A percentile compares a stretch with the other conserved stretches of the same genome.
These are phyloP conservation scores for Caenorhabditis tropicalis DNA, from an alignment of 1,140 invertebrate species.

Conservation along the genomic window DNA sequence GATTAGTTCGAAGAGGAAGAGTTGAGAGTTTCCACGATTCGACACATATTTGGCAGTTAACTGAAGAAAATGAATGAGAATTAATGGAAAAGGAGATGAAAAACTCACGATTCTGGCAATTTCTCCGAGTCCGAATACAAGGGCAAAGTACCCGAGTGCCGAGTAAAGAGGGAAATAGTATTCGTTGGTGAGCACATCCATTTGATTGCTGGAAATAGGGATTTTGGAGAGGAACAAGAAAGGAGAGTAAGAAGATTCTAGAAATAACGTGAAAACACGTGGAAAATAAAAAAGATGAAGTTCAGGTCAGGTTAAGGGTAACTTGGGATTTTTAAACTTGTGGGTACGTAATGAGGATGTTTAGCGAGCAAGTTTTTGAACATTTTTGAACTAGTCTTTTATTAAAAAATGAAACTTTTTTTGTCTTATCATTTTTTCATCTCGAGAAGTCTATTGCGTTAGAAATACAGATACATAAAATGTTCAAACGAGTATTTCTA, in stretches of 20 bases:
- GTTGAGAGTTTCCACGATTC: constrained; percentile 30
- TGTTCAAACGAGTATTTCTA: no score
- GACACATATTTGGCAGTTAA: constrained; percentile 20
- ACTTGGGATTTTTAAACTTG: neutral
- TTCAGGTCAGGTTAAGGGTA: neutral
- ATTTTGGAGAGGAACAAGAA: neutral
- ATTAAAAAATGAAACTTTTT: no score
- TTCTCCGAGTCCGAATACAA: constrained; percentile 20
- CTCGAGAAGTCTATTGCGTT: no score
- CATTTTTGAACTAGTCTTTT: no score
- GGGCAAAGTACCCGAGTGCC: constrained; percentile 6
- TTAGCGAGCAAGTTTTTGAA: no score
- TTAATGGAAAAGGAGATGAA: neutral
- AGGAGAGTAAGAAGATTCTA: neutral
- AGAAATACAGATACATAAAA: no score
- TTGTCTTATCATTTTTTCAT: no score
- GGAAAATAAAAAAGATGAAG: neutral
- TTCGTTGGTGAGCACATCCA: neutral
- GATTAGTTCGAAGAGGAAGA: constrained; percentile 64
- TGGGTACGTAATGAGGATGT: no score
- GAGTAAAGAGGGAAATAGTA: constrained; percentile 32
- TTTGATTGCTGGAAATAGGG: neutral
- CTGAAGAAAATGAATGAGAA: neutral
- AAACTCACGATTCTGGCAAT: constrained; percentile 43
- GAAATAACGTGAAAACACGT: neutral